Conservation (phyloP, 2,888 invertebrate species). For the Phlogophora meticulosa region DNA sequence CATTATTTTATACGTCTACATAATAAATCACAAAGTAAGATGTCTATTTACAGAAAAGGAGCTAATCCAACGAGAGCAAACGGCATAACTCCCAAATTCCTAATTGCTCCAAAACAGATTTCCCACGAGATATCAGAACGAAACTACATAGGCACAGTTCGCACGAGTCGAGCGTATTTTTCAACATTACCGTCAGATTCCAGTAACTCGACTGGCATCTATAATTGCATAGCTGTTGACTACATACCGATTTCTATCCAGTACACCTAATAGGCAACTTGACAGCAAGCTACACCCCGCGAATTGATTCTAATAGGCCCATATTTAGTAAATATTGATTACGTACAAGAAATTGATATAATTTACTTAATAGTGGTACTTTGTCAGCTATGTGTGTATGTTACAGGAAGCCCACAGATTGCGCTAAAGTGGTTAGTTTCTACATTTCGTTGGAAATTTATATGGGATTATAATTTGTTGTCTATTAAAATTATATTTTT, state of each 20-base stretch:
- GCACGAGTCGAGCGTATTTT: slow-evolving; percentile 68
- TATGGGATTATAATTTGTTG: slow-evolving; percentile 34
- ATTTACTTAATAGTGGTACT: slow-evolving; percentile 44
- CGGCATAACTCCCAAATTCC: not conserved
- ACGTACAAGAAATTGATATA: slow-evolving; percentile 51
- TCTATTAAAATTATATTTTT: slow-evolving; percentile 48
- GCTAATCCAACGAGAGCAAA: not conserved
- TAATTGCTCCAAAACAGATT: slow-evolving; percentile 26
- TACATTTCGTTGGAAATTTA: slow-evolving; percentile 37
- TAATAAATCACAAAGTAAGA: not conserved
- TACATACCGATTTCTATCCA: slow-evolving; percentile 70
- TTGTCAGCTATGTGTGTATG: slow-evolving; percentile 11
- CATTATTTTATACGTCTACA: too few relatives aligned
- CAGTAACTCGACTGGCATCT: slow-evolving; percentile 72
- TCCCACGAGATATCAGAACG: slow-evolving; percentile 42
- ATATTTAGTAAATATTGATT: slow-evolving; percentile 50
- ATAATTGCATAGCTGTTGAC: slow-evolving; percentile 74
- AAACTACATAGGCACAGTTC: slow-evolving; percentile 51
- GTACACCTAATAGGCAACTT: slow-evolving; percentile 37
- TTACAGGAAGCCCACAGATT: slow-evolving; percentile 42
- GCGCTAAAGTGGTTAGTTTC: slow-evolving; percentile 23
- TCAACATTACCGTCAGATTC: slow-evolving; percentile 70
- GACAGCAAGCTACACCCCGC: slow-evolving; percentile 46
- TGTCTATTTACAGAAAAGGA: not conserved
- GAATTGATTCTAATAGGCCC: slow-evolving; percentile 40